Base-by-base conservation (phyloP, 2,797 vertebrate genomes). In the Melanotaenia trifasciata region DNA sequence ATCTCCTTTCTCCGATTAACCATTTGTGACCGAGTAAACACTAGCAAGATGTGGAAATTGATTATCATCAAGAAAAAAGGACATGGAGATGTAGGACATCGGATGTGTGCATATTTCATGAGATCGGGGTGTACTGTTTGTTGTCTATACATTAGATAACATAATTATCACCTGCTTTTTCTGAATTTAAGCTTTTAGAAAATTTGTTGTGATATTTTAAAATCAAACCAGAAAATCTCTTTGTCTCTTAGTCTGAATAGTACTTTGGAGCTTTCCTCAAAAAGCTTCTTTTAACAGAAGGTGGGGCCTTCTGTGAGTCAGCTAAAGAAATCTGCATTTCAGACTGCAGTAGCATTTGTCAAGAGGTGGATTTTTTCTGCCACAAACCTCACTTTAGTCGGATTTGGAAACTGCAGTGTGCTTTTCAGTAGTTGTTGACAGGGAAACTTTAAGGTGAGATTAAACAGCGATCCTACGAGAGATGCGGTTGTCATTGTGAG, bases 401-500 rank as follows among this genome's bases (percentile, higher is more conserved):
- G 43, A 60, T 87, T 84, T 84, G 32, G 35, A 79, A 83, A 72
- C 28, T 35, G 58, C 66, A 51, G 64, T 58, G 43, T 86, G 80
- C 76, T 87, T 82, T 83, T 57, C 62, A 67, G 57, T 9, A 18
- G 57, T 30, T 45, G 78, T 74, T 83, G 81, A 85, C 77, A 78
- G 72, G 51, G 50, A 68, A 81, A 87, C 70, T 76, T 90, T 62
- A 77, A 62, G 68, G 76, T 84, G 78, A 76, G 80, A 84, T 80
- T 78, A 81, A 80, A 62, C 74, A 66, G 64, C 56, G 70, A 84
- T 90, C 83, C 72, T 72, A 45, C 64, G 80, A 84, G 79, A 83
- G 75, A 60, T 71, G 77, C 68, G 69, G 77, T 79, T 87, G 84
- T 87, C 84, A 83, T 71, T 77, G 67, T 70, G 69, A 82, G 64